phyloP scores from a whole-genome alignment of 1,140 invertebrate species.

The Drosophila kanapiae region DNA sequence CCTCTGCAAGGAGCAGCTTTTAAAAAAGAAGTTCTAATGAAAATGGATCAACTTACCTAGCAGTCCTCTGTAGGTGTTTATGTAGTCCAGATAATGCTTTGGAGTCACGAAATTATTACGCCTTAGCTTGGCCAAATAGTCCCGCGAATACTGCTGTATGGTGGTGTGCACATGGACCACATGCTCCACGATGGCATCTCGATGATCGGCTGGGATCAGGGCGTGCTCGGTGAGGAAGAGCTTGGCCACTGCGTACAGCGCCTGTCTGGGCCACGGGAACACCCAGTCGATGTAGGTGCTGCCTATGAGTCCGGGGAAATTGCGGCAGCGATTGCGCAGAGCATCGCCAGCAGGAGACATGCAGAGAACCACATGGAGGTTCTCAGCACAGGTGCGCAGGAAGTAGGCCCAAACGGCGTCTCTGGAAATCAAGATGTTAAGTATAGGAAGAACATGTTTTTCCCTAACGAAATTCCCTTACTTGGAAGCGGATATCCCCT shows the following conservation, averaged over 20 bases:
- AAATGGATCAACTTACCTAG: constrained; percentile 86
- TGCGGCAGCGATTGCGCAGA: constrained; percentile 92
- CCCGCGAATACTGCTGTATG: constrained; percentile 89
- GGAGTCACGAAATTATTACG: constrained; percentile 95
- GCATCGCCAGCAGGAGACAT: constrained; percentile 95
- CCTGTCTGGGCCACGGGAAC: constrained; percentile 95
- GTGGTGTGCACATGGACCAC: constrained; percentile 93
- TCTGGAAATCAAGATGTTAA: constrained; percentile 76
- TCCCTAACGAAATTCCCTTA: constrained; percentile 73
- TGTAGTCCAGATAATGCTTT: constrained; percentile 95
- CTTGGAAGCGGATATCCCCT: constrained; percentile 90
- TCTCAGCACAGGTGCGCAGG: constrained; percentile 90
- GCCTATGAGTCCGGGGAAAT: constrained; percentile 96
- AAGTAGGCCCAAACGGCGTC: constrained; percentile 95
- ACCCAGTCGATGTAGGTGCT: constrained; percentile 98
- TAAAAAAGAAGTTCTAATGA: background rate
- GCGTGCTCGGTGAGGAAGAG: constrained; percentile 89
- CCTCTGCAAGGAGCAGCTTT: constrained; percentile 41
- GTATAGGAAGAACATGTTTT: too few species aligned
- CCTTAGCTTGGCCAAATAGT: constrained; percentile 90
- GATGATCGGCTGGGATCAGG: constrained; percentile 88
- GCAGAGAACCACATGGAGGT: constrained; percentile 95
- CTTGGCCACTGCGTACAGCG: constrained; percentile 93
- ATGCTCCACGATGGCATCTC: constrained; percentile 91
- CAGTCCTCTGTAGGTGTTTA: constrained; percentile 91